phyloP scores from a whole-genome alignment of 2,797 vertebrate genomes.

The Falco rusticolus region DNA sequence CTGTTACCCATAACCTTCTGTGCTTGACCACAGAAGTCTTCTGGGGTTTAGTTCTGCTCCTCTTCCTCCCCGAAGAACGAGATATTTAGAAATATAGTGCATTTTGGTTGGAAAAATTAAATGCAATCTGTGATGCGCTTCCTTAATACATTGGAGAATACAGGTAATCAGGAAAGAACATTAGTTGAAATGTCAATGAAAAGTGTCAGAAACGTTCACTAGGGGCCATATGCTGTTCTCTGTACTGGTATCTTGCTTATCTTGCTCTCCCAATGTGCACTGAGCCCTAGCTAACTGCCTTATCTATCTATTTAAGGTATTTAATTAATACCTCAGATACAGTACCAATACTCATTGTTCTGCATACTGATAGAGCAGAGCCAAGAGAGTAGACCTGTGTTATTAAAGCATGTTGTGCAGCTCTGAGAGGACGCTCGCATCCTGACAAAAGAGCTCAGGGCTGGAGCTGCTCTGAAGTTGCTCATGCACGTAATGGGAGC shows the following conservation, averaged over 20 bases:
- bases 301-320: constrained; percentile 37
- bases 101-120: background rate
- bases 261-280: background rate
- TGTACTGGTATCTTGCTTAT: background rate
- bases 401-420: background rate
- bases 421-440: background rate
- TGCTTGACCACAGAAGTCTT: background rate
- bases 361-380: background rate
- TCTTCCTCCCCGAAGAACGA: background rate
- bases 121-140: background rate
- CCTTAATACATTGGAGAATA: background rate
- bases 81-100: background rate
- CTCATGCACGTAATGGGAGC: background rate
- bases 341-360: background rate
- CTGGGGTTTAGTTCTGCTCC: background rate
- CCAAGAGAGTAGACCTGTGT: background rate
- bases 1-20: background rate
- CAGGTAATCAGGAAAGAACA: background rate
- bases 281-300: constrained; percentile 4
- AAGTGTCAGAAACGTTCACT: background rate
- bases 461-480: background rate
- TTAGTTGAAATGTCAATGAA: background rate
- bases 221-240: background rate
- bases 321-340: constrained; percentile 28
- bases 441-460: background rate